Base-by-base conservation (phyloP, 2,888 invertebrate species). In the Fissipunctia ypsillon region DNA sequence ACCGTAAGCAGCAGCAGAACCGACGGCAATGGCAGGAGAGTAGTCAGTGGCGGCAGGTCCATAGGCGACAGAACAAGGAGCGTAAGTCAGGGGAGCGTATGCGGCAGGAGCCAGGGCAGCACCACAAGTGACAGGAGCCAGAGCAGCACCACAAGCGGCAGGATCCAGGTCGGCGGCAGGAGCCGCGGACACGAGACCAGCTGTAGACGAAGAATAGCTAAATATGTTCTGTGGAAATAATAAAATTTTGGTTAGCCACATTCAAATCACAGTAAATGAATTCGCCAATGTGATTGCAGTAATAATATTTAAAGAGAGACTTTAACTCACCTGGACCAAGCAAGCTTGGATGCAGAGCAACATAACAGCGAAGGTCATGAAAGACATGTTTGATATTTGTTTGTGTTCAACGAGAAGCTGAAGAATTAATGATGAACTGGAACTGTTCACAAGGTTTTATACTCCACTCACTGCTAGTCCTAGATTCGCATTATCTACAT, bases 291-390 rank as follows among this genome's bases (percentile, higher is more conserved):
- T n/a, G n/a, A n/a, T n/a, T n/a, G n/a, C n/a, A n/a, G n/a, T n/a
- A n/a, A n/a, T n/a, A n/a, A n/a, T n/a, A n/a, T n/a, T n/a, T n/a
- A n/a, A n/a, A n/a, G n/a, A n/a, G n/a, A n/a, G n/a, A n/a, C n/a
- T n/a, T n/a, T n/a, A n/a, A n/a, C 56, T 69, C 25, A 91, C 91
- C 83, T 91, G 89, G 67, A 89, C 72, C 76, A 90, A 85, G 83
- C 88, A 90, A 82, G 88, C 89, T 80, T 90, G 90, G 75, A 87
- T 72, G 86, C 88, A 90, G 80, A 91, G 69, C 25, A 90, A 54
- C 28, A 91, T 68, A 63, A 91, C 68, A 63, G 87, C 28, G 25
- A 57, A 88, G 74, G 88, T n/a, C n/a, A n/a, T n/a, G n/a, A n/a
- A 76, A 73, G 87, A 84, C 89, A 90, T 90, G 73, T 81, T 87